Percentiles rank a stretch among this genome's conserved stretches.
phyloP scores from a whole-genome alignment of 2,888 invertebrate species.

The Philereme vetulata region DNA sequence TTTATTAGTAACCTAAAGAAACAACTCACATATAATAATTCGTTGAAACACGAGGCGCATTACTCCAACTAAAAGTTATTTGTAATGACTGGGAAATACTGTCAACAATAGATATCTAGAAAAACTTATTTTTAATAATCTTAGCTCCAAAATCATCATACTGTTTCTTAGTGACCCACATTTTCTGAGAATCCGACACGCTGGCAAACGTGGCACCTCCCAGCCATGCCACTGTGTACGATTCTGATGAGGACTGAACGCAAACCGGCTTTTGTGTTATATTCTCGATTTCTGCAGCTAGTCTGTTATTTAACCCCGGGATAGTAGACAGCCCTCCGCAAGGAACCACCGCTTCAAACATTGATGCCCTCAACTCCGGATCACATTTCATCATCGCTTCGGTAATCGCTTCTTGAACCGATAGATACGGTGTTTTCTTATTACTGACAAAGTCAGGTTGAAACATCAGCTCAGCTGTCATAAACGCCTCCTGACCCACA shows the following conservation, averaged over 20 bases:
- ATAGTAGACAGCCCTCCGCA: conserved; percentile 63
- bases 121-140: conserved; percentile 63
- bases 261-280: conserved; percentile 44
- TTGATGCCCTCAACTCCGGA: conserved; percentile 48
- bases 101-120: conserved; percentile 24
- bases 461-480: conserved; percentile 61
- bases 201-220: conserved; percentile 70
- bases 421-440: conserved; percentile 37
- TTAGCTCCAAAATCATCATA: conserved; percentile 66
- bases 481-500: conserved; percentile 56
- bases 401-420: conserved; percentile 55
- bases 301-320: conserved; percentile 56
- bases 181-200: conserved; percentile 50
- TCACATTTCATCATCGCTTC: conserved; percentile 59
- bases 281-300: conserved; percentile 52
- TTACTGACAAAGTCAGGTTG: conserved; percentile 54
- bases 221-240: conserved; percentile 62
- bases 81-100: neutral
- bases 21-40: too few relatives aligned
- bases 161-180: conserved; percentile 63
- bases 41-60: too few relatives aligned
- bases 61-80: too few relatives aligned
- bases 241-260: conserved; percentile 53
- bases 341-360: conserved; percentile 55
- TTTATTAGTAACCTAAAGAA: too few relatives aligned